Base-by-base conservation (phyloP, 2,888 invertebrate species). In the Bembecia ichneumoniformis region DNA sequence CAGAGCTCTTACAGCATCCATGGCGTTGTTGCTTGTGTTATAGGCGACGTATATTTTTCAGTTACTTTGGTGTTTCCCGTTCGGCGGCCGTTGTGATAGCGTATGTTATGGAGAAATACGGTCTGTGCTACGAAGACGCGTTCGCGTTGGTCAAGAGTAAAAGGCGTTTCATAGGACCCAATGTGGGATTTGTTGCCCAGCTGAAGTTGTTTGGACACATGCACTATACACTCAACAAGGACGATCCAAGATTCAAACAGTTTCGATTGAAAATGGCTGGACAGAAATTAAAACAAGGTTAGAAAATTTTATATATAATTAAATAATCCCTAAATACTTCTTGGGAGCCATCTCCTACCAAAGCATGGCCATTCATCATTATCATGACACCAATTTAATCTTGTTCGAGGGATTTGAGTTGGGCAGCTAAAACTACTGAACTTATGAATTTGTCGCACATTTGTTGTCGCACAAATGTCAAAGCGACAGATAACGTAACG, bases 31-130 rank as follows among this genome's bases (percentile, higher is more conserved):
- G n/a, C n/a, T n/a, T n/a, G n/a, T n/a, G n/a, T n/a, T n/a, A n/a
- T n/a, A n/a, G n/a, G n/a, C n/a, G 20, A 17, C 5, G n/a, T 3
- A 4, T 20, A 4, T 4, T 1, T 43, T 76, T 43, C 73, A 94
- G 94, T 77, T 95, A 95, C 72, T 96, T 93, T 64, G 97, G 97
- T 11, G 93, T 96, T 3, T 97, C 97, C 0, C 90, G 97, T 49
- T 97, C 97, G 71, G 94, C 96, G 0, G 93, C 96, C 0, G 88
- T 96, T 3, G 93, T 96, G 0, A 92, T 96, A 51, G 96, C 94
- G 0, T 96, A 93, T 71, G 78, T 96, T 10, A 97, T 97, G 97
- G 93, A 94, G 66, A 94, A 94, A 60, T 91, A 95, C 68, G 79
- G 90, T n/a, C 73, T 95, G 44, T 89, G 90, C 51, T 93, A 92